Evolutionary conservation across 2,888 invertebrate genomes (phyloP).

Genomic region (Amblyjoppa proteus): DNA sequence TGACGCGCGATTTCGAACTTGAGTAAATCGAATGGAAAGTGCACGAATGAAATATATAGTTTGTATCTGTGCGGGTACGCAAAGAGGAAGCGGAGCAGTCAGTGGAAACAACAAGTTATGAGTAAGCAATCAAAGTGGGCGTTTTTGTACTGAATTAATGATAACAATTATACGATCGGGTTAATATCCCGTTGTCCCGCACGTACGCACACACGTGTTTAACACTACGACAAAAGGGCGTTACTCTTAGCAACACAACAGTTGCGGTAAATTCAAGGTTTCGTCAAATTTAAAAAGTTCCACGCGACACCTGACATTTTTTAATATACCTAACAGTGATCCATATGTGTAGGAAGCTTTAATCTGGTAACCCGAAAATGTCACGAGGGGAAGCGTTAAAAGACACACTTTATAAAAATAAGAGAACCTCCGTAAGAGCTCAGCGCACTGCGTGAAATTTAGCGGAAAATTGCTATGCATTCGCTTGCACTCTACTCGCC

Average conservation of each 20-base stretch:
- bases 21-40: constrained; percentile 18
- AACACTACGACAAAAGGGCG: background rate
- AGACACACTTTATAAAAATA: too few species aligned
- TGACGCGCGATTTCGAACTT: constrained; percentile 16
- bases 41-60: constrained; percentile 1
- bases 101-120: constrained; percentile 1
- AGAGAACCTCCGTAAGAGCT: too few species aligned
- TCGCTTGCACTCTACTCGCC: too few species aligned
- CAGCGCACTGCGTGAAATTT: too few species aligned
- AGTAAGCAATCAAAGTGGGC: background rate
- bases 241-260: background rate
- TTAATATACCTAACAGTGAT: too few species aligned
- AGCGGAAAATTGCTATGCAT: too few species aligned
- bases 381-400: too few species aligned
- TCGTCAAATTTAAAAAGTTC: too few species aligned
- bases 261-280: too few species aligned
- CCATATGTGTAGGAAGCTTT: too few species aligned
- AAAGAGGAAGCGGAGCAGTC: background rate
- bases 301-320: too few species aligned
- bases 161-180: background rate
- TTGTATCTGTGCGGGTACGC: background rate
- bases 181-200: background rate
- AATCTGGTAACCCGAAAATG: too few species aligned
- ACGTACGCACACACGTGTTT: background rate
- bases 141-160: background rate